These are phyloP conservation scores for Gouania willdenowi DNA, from an alignment of 2,797 vertebrate genomes.

Conservation along the genomic window DNA sequence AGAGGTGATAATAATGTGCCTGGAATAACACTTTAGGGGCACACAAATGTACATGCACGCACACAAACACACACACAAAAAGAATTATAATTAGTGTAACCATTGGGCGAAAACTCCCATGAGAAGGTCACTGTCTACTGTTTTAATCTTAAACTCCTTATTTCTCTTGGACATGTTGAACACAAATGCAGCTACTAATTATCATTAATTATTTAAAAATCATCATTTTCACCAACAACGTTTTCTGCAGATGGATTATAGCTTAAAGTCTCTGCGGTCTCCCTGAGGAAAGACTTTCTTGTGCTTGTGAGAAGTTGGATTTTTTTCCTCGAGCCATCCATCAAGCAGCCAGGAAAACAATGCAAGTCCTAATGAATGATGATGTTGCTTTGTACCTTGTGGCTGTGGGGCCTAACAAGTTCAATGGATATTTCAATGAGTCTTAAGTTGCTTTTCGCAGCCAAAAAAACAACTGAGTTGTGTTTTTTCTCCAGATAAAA, in stretches of 20 bases:
- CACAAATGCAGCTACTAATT: background rate
- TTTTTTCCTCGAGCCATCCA: background rate
- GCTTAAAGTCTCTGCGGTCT: too few species aligned
- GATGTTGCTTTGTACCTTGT: background rate
- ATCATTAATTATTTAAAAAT: background rate
- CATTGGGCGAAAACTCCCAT: constrained; percentile 44
- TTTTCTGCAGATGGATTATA: too few species aligned
- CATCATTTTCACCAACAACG: background rate
- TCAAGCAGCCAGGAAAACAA: background rate
- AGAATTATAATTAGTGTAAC: constrained; percentile 46
- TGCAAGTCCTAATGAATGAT: background rate
- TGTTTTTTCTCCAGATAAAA: too few species aligned
- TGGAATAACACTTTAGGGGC: constrained; percentile 48
- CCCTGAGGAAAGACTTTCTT: too few species aligned
- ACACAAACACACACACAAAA: constrained; percentile 36
- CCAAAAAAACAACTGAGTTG: background rate
- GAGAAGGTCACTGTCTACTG: constrained; percentile 50
- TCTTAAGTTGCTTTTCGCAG: background rate
- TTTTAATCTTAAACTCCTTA: constrained; percentile 40
- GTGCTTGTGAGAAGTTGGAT: background rate
- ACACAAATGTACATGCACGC: constrained; percentile 17
- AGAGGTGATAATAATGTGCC: constrained; percentile 49
- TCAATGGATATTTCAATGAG: background rate
- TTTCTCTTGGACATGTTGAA: constrained; percentile 8
- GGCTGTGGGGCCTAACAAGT: background rate